Evolutionary conservation across 2,888 invertebrate species (phyloP), one percentile per base, ranked within the genome.

Genomic region (Orthosia gracilis): DNA sequence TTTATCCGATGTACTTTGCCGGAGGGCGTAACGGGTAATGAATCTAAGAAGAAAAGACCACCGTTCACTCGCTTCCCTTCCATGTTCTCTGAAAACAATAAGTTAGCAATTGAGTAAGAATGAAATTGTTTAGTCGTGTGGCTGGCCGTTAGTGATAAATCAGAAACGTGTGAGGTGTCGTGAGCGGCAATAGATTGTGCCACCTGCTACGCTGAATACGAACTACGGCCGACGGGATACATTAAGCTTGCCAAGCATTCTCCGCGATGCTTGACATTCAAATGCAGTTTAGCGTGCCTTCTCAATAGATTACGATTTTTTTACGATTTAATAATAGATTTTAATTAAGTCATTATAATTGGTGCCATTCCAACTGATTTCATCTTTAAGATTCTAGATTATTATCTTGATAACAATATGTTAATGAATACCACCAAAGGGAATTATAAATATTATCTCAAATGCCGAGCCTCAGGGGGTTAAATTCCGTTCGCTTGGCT

Each of bases 1-100:
- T 88, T 90, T 2, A 82, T 71, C 62, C 92, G 84, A 76, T 92
- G 88, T n/a, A 92, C 54, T 87, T 92, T 92, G 23, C 91, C 91
- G 11, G 91, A 90, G 9, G 91, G 87, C 45, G 91, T 91, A 49
- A 85, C 71, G 4, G 92, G 92, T 31, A 92, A 84, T 13, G 84
- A 77, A 54, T 92, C 91, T 61, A 91, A 73, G 86, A 88, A 92
- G 86, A 92, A 91, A 52, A 90, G 68, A 31, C 90, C 92, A 49
- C 90, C 90, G 58, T 83, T 87, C 50, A 92, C 78, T 69, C 84
- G 88, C 63, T 90, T 90, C 31, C 85, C 80, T 26, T 88, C 89
- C 70, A 92, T 75, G 57, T 84, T 84, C 67, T 83, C 92, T 92
- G 89, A 65, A 86, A 87, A 54, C 59, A 76, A 75, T 78, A 73